phyloP scores from a whole-genome alignment of 35 echinoderm and acorn worm species.

The Lytechinus variegatus region DNA sequence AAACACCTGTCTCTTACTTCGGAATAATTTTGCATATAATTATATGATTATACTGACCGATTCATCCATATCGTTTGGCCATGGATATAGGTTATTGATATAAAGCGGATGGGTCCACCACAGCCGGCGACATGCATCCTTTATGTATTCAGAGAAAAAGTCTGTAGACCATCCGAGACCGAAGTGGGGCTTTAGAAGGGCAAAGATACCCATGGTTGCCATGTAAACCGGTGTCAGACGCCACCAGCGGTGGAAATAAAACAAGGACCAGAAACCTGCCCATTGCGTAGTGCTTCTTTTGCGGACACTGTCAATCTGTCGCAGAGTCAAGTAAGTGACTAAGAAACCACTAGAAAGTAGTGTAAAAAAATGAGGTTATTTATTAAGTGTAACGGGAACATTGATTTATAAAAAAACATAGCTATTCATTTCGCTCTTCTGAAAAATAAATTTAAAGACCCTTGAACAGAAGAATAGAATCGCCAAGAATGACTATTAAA shows the following conservation, averaged over 20 bases:
- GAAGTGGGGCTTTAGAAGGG: slow-evolving; percentile 57
- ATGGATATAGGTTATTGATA: slow-evolving; percentile 70
- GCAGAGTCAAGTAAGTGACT: slow-evolving; percentile 76
- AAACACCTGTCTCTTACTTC: too few species aligned
- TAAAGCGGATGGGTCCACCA: slow-evolving; percentile 95
- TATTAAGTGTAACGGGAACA: too few species aligned
- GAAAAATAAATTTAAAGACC: too few species aligned
- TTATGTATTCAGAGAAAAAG: not conserved
- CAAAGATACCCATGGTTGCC: slow-evolving; percentile 64
- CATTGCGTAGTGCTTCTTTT: slow-evolving; percentile 34
- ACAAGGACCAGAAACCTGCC: slow-evolving; percentile 59
- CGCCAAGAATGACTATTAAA: too few species aligned
- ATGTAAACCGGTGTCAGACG: slow-evolving; percentile 87
- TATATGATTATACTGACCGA: not conserved
- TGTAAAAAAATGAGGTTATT: too few species aligned
- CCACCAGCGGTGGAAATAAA: slow-evolving; percentile 92
- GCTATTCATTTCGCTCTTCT: too few species aligned
- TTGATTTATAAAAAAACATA: too few species aligned
- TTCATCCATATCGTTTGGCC: not conserved
- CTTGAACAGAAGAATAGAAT: too few species aligned
- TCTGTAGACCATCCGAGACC: slow-evolving; percentile 53
- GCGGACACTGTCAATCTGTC: slow-evolving; percentile 51
- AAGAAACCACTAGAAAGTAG: slow-evolving; percentile 93
- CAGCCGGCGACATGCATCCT: slow-evolving; percentile 15
- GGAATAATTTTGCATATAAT: too few species aligned